phyloP scores from a whole-genome alignment of 2,797 vertebrate species.

The Fundulus diaphanus region DNA sequence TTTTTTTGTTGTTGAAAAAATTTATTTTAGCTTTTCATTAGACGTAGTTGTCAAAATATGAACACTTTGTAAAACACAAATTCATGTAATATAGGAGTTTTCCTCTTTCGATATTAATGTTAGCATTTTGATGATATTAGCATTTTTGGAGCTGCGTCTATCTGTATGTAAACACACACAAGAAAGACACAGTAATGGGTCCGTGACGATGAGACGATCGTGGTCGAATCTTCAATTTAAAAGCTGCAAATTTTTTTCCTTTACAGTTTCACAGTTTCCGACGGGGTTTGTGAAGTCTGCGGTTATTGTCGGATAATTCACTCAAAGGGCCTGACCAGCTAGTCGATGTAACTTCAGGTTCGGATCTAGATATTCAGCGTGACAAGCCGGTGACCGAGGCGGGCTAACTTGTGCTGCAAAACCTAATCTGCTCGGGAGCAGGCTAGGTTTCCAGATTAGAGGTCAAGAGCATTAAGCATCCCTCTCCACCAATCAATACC shows the following conservation, averaged over 20 bases:
- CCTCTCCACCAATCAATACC: neutral
- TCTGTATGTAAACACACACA: neutral
- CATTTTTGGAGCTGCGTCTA: neutral
- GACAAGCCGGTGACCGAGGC: no score
- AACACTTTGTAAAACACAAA: neutral
- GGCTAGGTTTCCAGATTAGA: conserved; percentile 2
- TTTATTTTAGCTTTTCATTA: neutral
- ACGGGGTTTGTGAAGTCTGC: neutral
- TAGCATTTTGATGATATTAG: neutral
- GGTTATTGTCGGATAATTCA: neutral
- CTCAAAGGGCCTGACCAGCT: neutral
- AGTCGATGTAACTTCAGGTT: neutral
- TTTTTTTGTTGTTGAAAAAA: no score
- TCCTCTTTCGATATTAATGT: neutral
- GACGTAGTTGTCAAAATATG: neutral
- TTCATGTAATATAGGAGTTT: neutral
- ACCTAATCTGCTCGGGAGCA: neutral
- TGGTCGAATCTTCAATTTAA: neutral
- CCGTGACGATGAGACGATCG: neutral
- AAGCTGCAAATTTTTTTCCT: neutral
- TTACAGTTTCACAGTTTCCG: neutral
- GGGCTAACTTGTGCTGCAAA: neutral
- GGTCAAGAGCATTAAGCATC: neutral
- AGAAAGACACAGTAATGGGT: neutral
- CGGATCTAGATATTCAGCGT: neutral